Evolutionary conservation across 2,888 invertebrate genomes (phyloP).

Genomic region (Synergus itoensis): DNA sequence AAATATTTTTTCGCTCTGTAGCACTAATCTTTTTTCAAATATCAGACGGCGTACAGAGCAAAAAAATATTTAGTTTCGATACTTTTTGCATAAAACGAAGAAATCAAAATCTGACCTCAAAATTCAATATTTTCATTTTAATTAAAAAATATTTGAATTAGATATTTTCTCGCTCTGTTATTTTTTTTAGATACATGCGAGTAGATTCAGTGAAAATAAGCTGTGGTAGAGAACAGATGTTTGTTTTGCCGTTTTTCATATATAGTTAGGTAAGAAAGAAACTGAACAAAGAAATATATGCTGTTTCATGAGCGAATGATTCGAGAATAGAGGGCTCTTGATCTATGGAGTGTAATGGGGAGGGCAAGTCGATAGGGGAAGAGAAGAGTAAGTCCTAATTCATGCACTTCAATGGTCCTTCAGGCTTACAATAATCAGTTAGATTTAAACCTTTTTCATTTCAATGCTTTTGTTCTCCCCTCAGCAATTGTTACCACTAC

Average conservation of each 20-base stretch:
- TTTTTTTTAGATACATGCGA: background rate
- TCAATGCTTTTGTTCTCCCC: background rate
- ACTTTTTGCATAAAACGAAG: too few relatives aligned
- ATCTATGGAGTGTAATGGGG: constrained; percentile 35
- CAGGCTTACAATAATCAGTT: constrained; percentile 30
- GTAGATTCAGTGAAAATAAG: background rate
- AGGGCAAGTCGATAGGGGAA: constrained; percentile 35
- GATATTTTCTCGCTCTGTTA: too few relatives aligned
- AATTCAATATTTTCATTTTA: too few relatives aligned
- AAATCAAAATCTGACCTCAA: too few relatives aligned
- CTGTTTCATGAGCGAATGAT: constrained; percentile 35
- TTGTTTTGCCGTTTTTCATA: constrained; percentile 39
- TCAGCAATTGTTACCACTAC: background rate
- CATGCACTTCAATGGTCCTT: constrained; percentile 27
- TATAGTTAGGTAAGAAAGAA: constrained; percentile 29
- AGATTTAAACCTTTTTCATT: background rate
- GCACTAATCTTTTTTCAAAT: too few relatives aligned
- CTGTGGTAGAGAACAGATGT: constrained; percentile 12
- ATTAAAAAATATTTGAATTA: too few relatives aligned
- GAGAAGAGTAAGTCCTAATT: constrained; percentile 13
- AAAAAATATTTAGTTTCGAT: too few relatives aligned
- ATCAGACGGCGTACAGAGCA: too few relatives aligned
- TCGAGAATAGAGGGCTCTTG: constrained; percentile 37
- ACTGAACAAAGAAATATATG: constrained; percentile 32
- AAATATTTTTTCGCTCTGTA: too few relatives aligned